These are phyloP conservation scores for Monodelphis domestica DNA, from an alignment of 2,797 vertebrate genomes.

Conservation along the genomic window DNA sequence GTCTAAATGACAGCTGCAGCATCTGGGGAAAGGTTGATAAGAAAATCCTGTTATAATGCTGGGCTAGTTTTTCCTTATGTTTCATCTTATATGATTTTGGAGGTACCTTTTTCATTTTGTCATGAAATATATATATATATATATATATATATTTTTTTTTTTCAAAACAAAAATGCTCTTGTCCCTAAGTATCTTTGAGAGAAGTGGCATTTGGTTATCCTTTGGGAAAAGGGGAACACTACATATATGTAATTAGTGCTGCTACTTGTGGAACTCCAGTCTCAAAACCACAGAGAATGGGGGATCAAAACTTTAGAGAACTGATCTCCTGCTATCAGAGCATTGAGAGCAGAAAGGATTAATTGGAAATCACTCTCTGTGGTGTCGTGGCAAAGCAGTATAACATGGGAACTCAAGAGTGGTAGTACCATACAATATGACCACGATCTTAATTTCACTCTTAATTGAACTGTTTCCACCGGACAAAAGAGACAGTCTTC, in stretches of 20 bases:
- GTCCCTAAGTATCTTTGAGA: conserved; percentile 75
- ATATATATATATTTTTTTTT: neutral
- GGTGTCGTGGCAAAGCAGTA: neutral
- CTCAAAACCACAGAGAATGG: conserved; percentile 60
- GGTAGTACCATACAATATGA: neutral
- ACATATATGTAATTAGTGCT: conserved; percentile 70
- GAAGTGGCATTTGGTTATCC: conserved; percentile 67
- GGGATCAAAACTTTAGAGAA: conserved; percentile 54
- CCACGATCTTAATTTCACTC: neutral
- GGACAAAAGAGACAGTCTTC: neutral
- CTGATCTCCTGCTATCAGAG: conserved; percentile 7
- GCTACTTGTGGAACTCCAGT: conserved; percentile 57
- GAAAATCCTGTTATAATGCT: conserved; percentile 85
- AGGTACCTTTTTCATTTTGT: conserved; percentile 74
- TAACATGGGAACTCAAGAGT: neutral
- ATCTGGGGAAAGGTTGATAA: conserved; percentile 86
- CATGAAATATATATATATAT: conserved; percentile 31
- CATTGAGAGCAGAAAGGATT: conserved; percentile 14
- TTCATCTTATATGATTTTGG: conserved; percentile 78
- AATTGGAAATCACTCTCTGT: conserved; percentile 28
- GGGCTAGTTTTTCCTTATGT: conserved; percentile 79
- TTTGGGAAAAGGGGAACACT: conserved; percentile 59
- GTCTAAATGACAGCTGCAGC: conserved; percentile 83
- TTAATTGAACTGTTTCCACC: neutral
- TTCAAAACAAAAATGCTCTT: conserved; percentile 58